Evolutionary conservation across 2,888 invertebrate species (phyloP), one percentile per base, ranked within the genome.

Genomic region (Caenorhabditis sp.): DNA sequence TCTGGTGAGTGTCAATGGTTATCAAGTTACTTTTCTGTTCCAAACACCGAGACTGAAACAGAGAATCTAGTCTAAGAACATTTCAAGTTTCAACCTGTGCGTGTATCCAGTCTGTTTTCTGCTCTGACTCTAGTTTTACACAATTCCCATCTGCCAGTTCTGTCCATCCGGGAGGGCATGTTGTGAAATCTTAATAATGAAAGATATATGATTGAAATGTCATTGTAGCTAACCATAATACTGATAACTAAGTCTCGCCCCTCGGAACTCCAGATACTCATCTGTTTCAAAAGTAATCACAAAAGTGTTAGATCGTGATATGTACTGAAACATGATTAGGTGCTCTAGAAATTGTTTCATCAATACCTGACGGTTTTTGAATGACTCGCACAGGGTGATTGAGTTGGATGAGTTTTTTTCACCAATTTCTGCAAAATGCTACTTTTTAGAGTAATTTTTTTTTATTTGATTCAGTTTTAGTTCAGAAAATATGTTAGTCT

Each of bases 231-330:
- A 26, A 85, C 84, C 72, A 20, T 68, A 65, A 47, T 65, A 72
- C 22, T 60, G 65, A 53, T 72, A 77, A 24, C 64, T 77, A 13
- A 85, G 22, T 44, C 68, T 44, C 1, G 71, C 82, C 1, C 84
- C 84, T 55, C 68, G 56, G 20, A 35, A 62, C 28, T 82, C 69
- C 22, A 72, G 26, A 3, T 78, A 20, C 2, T 76, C 72, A 58
- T 85, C 84, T 0, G 80, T 67, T 22, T 60, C 60, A n/a, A 85
- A 74, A 47, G 37, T 37, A 6, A 82, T 32, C 4, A 68, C 53
- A 9, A 78, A 13, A 3, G 35, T 64, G 32, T 77, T 82, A 13
- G 55, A 51, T 0, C 26, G 55, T 3, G 82, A 72, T 1, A 82
- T 64, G 6, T 64, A 44, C 81, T 84, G 58, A 71, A 18, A 28